These are phyloP conservation scores for Heliothis peltigera DNA, from an alignment of 2,888 invertebrate genomes.

Conservation along the genomic window DNA sequence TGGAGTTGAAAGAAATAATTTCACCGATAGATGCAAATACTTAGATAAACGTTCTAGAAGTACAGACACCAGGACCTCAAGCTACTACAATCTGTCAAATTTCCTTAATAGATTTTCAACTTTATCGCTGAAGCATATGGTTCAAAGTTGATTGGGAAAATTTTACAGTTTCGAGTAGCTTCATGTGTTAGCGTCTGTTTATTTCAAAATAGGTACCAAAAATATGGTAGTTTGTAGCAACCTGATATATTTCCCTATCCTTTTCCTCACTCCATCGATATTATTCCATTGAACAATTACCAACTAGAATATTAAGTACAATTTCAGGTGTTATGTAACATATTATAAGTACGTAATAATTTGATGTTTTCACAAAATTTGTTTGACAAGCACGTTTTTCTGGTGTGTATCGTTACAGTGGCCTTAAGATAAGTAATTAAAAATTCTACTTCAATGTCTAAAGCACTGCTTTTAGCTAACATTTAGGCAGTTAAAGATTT, in stretches of 20 bases:
- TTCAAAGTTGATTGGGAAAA: too few species aligned
- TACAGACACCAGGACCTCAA: too few species aligned
- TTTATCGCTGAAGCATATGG: too few species aligned
- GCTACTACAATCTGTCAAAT: too few species aligned
- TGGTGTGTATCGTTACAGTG: constrained; percentile 55
- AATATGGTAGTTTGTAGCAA: constrained; percentile 21
- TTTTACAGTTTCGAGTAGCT: too few species aligned
- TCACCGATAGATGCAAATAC: background rate
- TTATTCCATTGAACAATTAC: constrained; percentile 2
- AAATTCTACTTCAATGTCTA: background rate
- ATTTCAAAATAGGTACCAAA: constrained; percentile 12
- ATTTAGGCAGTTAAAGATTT: background rate
- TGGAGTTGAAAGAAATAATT: background rate
- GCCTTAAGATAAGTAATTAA: constrained; percentile 36
- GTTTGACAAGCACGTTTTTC: constrained; percentile 41
- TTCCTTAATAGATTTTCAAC: too few species aligned
- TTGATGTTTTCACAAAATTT: constrained; percentile 43
- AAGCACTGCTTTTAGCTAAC: constrained; percentile 49
- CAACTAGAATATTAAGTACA: background rate
- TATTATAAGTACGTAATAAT: constrained; percentile 20
- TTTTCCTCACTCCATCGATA: constrained; percentile 23
- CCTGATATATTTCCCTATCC: constrained; percentile 3
- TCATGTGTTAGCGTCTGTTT: too few species aligned
- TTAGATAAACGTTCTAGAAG: too few species aligned
- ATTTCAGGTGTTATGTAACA: constrained; percentile 24